Conservation (phyloP, 2,113 vertebrate species). For the Carollia perspicillata region DNA sequence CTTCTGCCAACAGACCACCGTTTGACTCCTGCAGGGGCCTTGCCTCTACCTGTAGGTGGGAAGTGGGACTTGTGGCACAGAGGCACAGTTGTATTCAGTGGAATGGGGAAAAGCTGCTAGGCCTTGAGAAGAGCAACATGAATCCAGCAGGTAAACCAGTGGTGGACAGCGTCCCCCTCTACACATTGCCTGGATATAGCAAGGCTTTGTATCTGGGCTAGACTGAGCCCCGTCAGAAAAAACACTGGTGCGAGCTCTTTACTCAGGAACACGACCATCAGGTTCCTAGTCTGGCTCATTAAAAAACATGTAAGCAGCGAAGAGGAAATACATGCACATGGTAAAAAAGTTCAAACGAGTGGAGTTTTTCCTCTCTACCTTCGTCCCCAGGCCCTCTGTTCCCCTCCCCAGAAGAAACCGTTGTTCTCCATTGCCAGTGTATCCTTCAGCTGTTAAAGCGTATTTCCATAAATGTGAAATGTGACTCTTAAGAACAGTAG, state of each 20-base stretch:
- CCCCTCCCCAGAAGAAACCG: background rate
- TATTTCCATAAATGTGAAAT: background rate
- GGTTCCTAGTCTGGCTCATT: background rate
- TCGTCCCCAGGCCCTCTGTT: background rate
- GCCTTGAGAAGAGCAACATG: background rate
- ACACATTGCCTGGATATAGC: background rate
- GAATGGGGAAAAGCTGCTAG: background rate
- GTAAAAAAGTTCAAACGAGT: background rate
- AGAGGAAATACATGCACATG: background rate
- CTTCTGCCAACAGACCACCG: background rate
- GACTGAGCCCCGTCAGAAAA: background rate
- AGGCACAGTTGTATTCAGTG: background rate
- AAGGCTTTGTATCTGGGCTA: background rate
- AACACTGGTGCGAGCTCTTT: background rate
- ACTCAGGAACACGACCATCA: background rate
- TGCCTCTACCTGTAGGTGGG: background rate
- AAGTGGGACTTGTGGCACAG: background rate
- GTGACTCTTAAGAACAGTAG: background rate
- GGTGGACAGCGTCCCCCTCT: background rate
- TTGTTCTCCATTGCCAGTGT: background rate
- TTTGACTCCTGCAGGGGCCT: background rate
- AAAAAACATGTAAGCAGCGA: background rate
- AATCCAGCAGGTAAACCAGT: background rate
- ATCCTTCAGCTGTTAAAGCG: background rate
- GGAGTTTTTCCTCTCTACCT: background rate